These are phyloP conservation scores for Pseudococcus viburni DNA, from an alignment of 2,888 invertebrate genomes.

Conservation along the genomic window DNA sequence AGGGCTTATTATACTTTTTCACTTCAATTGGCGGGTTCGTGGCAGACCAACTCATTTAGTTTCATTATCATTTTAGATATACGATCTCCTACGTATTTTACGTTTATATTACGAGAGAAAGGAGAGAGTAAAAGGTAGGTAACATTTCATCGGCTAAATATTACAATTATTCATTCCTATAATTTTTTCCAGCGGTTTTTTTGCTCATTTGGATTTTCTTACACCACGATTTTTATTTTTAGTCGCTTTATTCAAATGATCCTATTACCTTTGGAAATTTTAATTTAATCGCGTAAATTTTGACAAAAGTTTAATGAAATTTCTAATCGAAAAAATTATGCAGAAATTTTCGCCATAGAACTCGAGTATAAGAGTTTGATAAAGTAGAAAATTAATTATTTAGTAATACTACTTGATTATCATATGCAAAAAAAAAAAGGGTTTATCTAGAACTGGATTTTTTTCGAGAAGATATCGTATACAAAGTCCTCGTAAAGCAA, in stretches of 20 bases:
- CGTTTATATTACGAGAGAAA: neutral
- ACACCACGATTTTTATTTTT: neutral
- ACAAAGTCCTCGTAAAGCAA: slow-evolving; percentile 65
- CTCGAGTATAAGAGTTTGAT: too few relatives aligned
- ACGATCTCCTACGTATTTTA: slow-evolving; percentile 29
- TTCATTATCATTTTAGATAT: slow-evolving; percentile 64
- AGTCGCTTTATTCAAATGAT: neutral
- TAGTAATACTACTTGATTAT: neutral
- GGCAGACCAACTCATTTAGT: slow-evolving; percentile 58
- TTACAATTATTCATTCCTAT: slow-evolving; percentile 23
- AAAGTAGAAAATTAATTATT: too few relatives aligned
- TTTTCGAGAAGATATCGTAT: slow-evolving; percentile 52
- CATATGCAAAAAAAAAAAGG: neutral
- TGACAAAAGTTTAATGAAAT: neutral
- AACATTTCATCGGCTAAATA: slow-evolving; percentile 27
- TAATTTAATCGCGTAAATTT: neutral
- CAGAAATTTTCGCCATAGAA: neutral
- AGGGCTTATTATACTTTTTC: slow-evolving; percentile 49
- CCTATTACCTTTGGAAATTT: neutral
- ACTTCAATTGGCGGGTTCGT: slow-evolving; percentile 56
- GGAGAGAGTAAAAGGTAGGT: neutral
- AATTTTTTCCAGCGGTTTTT: neutral
- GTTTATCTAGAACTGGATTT: neutral
- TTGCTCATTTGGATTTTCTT: neutral
- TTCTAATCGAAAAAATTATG: neutral